Evolutionary conservation across 1,140 invertebrate species (phyloP), one percentile per base, ranked within the genome.

Genomic region (Triops longicaudatus): DNA sequence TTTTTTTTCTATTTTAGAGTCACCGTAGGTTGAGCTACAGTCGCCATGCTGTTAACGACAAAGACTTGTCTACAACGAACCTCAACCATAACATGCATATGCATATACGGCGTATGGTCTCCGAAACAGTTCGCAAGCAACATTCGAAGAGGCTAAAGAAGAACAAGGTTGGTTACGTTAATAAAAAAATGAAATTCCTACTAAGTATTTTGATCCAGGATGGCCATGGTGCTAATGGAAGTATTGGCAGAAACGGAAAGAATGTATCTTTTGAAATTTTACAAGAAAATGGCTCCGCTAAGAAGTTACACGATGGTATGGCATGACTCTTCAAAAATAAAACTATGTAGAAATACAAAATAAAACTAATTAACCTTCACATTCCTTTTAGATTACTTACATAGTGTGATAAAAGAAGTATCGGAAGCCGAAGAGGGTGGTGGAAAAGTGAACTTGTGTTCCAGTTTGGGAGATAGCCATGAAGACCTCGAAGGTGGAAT

Each of bases 21-120:
- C 63, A 27, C 63, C 91, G 93, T 76, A 89, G 93, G 78, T 86
- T 95, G 78, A 95, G 93, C 85, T 96, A 96, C 86, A 96, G 93
- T 83, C 88, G 94, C 78, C 93, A 95, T 83, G 92, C 94, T 75
- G 93, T 96, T 71, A 90, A 94, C 82, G 94, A 96, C 83, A 88
- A 91, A 72, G 94, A 96, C 84, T 86, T 96, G 79, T 90, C 91
- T 50, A 94, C 91, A 27, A 37, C n/a, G 12, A 78, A 80, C 31
- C 73, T 77, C 1, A 91, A 92, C 79, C 96, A 96, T 84, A 91
- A 91, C 83, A 93, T 93, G 85, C 93, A 95, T 84, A 91, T 95
- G 89, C 95, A 96, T 82, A 94, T 96, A 81, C 87, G 94, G 73
- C 88, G 93, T 26, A 87, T 95, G 84, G 90, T 95, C 42, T 91